phyloP scores from a whole-genome alignment of 2,797 vertebrate species.

The Hoplostethus atlanticus region DNA sequence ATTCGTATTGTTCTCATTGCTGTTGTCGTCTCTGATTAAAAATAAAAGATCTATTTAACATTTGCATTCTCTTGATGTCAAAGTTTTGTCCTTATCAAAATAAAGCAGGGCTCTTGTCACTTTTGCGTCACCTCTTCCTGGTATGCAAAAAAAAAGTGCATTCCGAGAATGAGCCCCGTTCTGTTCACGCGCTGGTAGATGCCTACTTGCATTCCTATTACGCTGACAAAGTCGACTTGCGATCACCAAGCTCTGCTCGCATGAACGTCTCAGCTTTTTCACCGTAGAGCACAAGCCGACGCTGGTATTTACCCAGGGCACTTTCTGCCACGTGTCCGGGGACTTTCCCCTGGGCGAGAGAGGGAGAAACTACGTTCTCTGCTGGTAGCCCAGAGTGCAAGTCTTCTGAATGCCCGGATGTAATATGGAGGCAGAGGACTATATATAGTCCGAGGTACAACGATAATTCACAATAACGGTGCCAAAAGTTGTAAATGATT shows the following conservation, averaged over 20 bases:
- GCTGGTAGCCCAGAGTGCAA: conserved; percentile 79
- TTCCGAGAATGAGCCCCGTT: conserved; percentile 86
- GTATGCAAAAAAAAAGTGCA: conserved; percentile 39
- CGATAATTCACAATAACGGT: background rate
- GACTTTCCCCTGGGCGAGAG: conserved; percentile 77
- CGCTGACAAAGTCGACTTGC: conserved; percentile 60
- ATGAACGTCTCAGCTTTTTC: conserved; percentile 40
- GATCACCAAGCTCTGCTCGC: conserved; percentile 52
- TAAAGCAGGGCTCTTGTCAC: too few relatives aligned
- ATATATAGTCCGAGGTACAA: fast-evolving
- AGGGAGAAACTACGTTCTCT: conserved; percentile 52
- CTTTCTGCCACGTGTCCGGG: conserved; percentile 80
- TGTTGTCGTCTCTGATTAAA: too few relatives aligned
- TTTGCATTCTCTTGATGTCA: too few relatives aligned
- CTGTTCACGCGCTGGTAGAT: conserved; percentile 23
- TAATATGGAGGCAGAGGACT: fast-evolving
- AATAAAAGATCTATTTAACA: too few relatives aligned
- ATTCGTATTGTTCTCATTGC: too few relatives aligned
- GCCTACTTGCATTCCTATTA: conserved; percentile 69
- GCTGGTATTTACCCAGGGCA: conserved; percentile 53
- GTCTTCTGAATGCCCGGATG: conserved; percentile 80
- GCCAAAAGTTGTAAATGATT: fast-evolving
- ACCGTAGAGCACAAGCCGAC: fast-evolving
- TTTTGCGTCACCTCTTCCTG: background rate
- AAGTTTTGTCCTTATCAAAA: background rate